Conservation (phyloP, 2,113 vertebrate species). For the Pseudopodoces humilis region DNA sequence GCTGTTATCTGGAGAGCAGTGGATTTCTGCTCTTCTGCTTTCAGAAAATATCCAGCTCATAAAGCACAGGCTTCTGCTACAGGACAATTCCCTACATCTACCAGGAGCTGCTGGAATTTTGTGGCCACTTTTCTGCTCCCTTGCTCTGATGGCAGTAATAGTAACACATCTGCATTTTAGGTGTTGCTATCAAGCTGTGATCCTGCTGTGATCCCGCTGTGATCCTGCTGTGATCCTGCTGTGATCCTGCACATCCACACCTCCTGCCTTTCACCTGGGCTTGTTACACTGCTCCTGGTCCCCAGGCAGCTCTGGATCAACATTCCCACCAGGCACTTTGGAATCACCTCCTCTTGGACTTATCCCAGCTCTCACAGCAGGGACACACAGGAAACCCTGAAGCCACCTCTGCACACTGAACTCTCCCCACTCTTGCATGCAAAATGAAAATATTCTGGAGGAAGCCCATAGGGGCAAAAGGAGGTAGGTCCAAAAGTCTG, state of each 20-base stretch:
- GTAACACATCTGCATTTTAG: not conserved
- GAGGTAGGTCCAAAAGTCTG: not conserved
- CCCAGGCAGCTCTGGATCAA: not conserved
- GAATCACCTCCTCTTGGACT: not conserved
- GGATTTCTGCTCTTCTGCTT: not conserved
- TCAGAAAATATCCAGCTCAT: not conserved
- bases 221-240: not conserved
- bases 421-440: not conserved
- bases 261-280: not conserved
- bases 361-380: not conserved
- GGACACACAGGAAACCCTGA: not conserved
- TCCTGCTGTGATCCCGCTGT: not conserved
- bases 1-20: not conserved
- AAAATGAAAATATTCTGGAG: not conserved
- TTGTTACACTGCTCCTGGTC: not conserved
- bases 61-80: not conserved
- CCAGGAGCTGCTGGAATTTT: not conserved
- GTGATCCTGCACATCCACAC: not conserved
- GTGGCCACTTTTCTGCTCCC: not conserved
- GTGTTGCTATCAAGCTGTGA: not conserved
- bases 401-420: not conserved
- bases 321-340: not conserved
- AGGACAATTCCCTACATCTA: not conserved
- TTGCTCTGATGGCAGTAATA: not conserved
- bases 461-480: not conserved